Conservation (phyloP, 1,140 invertebrate species). For the Oscheius sp. region DNA sequence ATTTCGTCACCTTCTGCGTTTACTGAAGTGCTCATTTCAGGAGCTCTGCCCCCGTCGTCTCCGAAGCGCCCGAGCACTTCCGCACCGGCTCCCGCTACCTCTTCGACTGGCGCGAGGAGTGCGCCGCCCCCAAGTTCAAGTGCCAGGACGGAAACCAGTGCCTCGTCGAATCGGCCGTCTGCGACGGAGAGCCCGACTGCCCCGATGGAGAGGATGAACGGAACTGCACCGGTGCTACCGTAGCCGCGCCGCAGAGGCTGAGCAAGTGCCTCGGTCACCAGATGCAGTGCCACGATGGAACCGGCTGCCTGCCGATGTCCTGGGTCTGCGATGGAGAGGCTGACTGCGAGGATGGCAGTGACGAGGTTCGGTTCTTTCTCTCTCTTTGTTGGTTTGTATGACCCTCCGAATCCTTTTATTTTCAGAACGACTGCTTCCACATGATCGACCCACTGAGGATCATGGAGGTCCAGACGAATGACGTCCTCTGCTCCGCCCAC, state of each 20-base stretch:
- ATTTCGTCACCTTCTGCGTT: too few relatives aligned
- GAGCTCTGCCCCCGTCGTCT: too few relatives aligned
- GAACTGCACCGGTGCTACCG: background rate
- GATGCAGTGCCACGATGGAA: background rate
- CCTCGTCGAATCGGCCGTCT: background rate
- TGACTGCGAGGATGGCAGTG: slow-evolving; percentile 22
- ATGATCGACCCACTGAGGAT: slow-evolving; percentile 9
- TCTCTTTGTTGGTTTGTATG: slow-evolving; percentile 4
- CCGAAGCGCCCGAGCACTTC: slow-evolving; percentile 2
- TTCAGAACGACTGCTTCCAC: slow-evolving; percentile 7
- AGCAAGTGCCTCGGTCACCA: background rate
- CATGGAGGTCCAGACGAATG: background rate
- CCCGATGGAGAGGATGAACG: slow-evolving; percentile 1
- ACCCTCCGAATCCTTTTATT: background rate
- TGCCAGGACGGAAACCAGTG: background rate
- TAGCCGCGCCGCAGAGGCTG: background rate
- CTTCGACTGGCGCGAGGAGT: background rate
- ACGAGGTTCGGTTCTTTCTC: slow-evolving; percentile 13
- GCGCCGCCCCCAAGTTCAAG: slow-evolving; percentile 7
- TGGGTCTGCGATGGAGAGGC: slow-evolving; percentile 12
- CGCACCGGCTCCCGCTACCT: background rate
- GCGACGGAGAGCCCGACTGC: slow-evolving; percentile 21
- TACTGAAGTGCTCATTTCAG: too few relatives aligned
- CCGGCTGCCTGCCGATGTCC: slow-evolving; percentile 3
- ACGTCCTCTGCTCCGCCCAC: background rate